These are phyloP conservation scores for Meteorus sp. DNA, from an alignment of 1,140 invertebrate species.

Conservation along the genomic window DNA sequence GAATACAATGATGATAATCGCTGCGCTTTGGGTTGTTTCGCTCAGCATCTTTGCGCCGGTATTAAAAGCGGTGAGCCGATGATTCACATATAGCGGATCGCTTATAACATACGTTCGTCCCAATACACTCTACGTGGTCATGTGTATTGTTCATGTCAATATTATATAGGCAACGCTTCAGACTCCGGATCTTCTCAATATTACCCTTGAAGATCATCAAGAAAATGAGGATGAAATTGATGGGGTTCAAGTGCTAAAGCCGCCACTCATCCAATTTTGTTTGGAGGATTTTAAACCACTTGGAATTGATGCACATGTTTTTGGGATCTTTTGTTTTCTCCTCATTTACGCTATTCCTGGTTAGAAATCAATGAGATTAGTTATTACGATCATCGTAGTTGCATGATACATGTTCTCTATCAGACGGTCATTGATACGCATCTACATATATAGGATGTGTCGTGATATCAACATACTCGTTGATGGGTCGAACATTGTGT, in stretches of 20 bases:
- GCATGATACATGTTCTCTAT: background rate
- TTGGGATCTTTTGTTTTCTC: constrained; percentile 70
- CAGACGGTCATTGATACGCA: constrained; percentile 10
- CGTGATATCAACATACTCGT: constrained; percentile 69
- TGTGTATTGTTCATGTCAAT: background rate
- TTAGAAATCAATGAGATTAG: constrained; percentile 32
- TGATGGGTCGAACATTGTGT: constrained; percentile 73
- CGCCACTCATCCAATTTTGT: constrained; percentile 36
- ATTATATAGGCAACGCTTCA: constrained; percentile 36
- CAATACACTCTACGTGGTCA: no score
- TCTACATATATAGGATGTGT: constrained; percentile 66
- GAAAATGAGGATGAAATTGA: constrained; percentile 10
- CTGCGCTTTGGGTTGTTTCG: constrained; percentile 67
- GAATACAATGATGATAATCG: constrained; percentile 67
- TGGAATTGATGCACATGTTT: constrained; percentile 49
- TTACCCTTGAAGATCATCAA: constrained; percentile 30
- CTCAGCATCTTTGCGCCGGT: constrained; percentile 69
- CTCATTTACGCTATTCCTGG: constrained; percentile 74
- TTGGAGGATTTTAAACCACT: constrained; percentile 40
- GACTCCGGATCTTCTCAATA: constrained; percentile 36
- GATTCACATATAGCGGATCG: no score
- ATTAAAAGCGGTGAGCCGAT: constrained; percentile 57
- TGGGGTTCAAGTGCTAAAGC: constrained; percentile 20
- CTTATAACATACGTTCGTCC: no score
- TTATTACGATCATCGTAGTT: background rate